Evolutionary conservation across 1,140 invertebrate genomes (phyloP), one percentile per base, ranked within the genome.

Genomic region (Cotesia typhae): DNA sequence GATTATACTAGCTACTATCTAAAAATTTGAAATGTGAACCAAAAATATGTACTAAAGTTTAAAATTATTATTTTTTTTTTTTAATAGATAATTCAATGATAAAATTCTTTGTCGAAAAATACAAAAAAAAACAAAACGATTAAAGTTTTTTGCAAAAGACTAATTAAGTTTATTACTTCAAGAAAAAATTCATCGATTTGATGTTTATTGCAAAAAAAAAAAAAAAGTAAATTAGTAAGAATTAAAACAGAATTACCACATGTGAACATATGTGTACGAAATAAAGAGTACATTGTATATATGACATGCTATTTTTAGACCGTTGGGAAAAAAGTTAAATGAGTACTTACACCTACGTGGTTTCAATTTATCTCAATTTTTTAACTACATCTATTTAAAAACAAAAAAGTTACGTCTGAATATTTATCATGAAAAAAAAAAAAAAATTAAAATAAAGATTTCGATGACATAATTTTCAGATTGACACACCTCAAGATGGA

Each of bases 281-380:
- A 28, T 67, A 77, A 69, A 53, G 59, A 75, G 73, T 80, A 47
- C 10, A 9, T 6, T 47, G 10, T 74, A 74, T 71, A 74, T 77
- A 76, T 76, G 76, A 80, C 77, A 78, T 70, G 73, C 80, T 83
- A 83, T 81, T 81, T 83, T 81, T 83, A 83, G 81, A 77, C 75
- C 78, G 78, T 77, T 82, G 81, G 80, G 80, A 82, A 83, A 81
- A 82, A 20, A 69, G 57, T 59, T 67, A 12, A 57, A 38, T 59
- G 64, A 64, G 64, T 72, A 64, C 59, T 67, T 59, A 72, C 70
- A 72, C 70, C 70, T 72, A 72, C 70, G 36, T 65, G 10, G 17
- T 12, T 51, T 47, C 55, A 28, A 28, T 28, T 28, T 28, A 51
- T 55, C 14, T 55, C 47, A 9, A 67, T 53, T 67, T 55, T 52